These are phyloP conservation scores for Guaruba guarouba DNA, from an alignment of 2,113 vertebrate genomes.

Conservation along the genomic window DNA sequence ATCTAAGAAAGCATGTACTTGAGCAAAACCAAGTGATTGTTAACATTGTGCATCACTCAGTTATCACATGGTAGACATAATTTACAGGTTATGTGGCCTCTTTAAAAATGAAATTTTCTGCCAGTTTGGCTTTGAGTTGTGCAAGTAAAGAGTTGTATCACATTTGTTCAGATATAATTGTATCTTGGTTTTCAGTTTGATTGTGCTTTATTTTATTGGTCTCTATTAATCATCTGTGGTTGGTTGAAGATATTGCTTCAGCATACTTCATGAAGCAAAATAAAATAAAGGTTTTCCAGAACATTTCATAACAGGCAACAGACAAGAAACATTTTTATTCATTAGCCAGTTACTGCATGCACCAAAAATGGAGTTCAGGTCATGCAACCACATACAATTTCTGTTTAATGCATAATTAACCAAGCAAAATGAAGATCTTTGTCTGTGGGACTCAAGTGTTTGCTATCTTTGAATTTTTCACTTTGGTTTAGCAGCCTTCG, in stretches of 20 bases:
- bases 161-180: neutral
- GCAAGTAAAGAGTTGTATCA: neutral
- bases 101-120: neutral
- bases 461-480: neutral
- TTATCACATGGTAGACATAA: neutral
- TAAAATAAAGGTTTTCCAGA: neutral
- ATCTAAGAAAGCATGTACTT: neutral
- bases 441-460: neutral
- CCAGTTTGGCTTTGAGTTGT: neutral
- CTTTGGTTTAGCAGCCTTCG: neutral
- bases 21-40: neutral
- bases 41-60: neutral
- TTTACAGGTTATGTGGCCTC: neutral
- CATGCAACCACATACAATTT: neutral
- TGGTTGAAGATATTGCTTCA: neutral
- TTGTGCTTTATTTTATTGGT: neutral
- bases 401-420: neutral
- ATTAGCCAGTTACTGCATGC: neutral
- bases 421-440: neutral
- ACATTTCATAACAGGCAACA: neutral
- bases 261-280: neutral
- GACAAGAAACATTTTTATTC: neutral
- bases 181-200: neutral
- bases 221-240: neutral
- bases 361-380: neutral